Percentiles rank a stretch among this genome's conserved stretches.
Evolutionary conservation across 2,888 invertebrate genomes (phyloP).

Genomic region (Netelia fuscicornis): DNA sequence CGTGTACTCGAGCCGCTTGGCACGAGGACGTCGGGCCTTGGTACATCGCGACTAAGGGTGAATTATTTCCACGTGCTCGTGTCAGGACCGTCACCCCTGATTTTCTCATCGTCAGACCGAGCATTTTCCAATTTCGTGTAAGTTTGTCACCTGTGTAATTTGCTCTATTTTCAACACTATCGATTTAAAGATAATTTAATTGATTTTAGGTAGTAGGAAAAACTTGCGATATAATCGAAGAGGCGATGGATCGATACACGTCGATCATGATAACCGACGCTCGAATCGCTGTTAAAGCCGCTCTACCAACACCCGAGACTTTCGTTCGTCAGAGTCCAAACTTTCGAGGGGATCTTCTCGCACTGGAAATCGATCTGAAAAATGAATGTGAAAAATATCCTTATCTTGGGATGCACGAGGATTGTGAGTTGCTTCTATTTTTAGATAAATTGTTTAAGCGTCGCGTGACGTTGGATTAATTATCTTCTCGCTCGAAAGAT

Average conservation of each 20-base stretch:
- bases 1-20: slow-evolving; percentile 48
- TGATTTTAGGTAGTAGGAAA: slow-evolving; percentile 82
- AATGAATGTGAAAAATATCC: slow-evolving; percentile 89
- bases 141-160: slow-evolving; percentile 31
- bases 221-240: slow-evolving; percentile 87
- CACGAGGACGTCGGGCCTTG: slow-evolving; percentile 85
- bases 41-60: slow-evolving; percentile 87
- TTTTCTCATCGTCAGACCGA: slow-evolving; percentile 85
- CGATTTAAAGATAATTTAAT: too few relatives aligned
- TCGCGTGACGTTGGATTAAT: not conserved
- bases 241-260: slow-evolving; percentile 86
- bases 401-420: slow-evolving; percentile 90
- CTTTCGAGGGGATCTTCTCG: slow-evolving; percentile 84
- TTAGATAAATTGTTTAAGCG: not conserved
- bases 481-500: slow-evolving; percentile 71
- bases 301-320: slow-evolving; percentile 62
- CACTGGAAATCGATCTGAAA: slow-evolving; percentile 87
- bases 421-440: slow-evolving; percentile 87
- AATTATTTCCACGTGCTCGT: slow-evolving; percentile 90
- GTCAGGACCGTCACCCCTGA: slow-evolving; percentile 79
- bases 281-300: slow-evolving; percentile 66
- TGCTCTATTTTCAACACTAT: not conserved
- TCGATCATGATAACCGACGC: slow-evolving; percentile 82
- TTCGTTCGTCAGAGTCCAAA: slow-evolving; percentile 73
- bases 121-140: slow-evolving; percentile 85